Conservation (phyloP, 2,888 invertebrate genomes). For the Eledona agricola region DNA sequence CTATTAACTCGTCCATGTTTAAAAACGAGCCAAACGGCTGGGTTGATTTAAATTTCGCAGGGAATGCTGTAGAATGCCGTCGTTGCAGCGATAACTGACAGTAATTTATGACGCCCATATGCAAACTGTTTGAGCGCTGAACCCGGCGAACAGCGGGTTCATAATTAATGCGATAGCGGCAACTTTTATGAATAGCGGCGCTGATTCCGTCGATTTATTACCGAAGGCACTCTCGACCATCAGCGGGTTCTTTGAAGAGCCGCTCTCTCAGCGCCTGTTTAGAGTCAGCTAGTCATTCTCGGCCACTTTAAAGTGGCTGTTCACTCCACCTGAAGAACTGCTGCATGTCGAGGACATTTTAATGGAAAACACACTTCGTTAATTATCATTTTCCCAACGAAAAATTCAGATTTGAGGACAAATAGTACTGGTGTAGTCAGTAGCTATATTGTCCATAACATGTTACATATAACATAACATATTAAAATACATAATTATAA, state of each 20-base stretch:
- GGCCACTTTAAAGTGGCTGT: constrained; percentile 48
- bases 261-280: constrained; percentile 54
- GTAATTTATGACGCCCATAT: constrained; percentile 61
- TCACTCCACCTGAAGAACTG: too few relatives aligned
- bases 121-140: constrained; percentile 57
- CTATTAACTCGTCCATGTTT: constrained; percentile 54
- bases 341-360: too few relatives aligned
- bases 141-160: constrained; percentile 54
- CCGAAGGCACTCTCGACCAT: constrained; percentile 59
- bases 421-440: too few relatives aligned
- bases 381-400: too few relatives aligned
- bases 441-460: too few relatives aligned
- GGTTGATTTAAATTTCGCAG: constrained; percentile 51
- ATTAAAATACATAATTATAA: too few relatives aligned
- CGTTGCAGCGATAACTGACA: constrained; percentile 56
- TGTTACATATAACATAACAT: too few relatives aligned
- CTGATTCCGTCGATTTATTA: constrained; percentile 63
- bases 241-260: constrained; percentile 56
- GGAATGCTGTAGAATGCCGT: constrained; percentile 57
- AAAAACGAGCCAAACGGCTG: constrained; percentile 38
- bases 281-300: constrained; percentile 54
- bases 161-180: constrained; percentile 63
- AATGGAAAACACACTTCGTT: too few relatives aligned
- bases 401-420: too few relatives aligned
- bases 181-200: constrained; percentile 62